These are phyloP conservation scores for Triops longicaudatus DNA, from an alignment of 1,140 invertebrate genomes.

Conservation along the genomic window DNA sequence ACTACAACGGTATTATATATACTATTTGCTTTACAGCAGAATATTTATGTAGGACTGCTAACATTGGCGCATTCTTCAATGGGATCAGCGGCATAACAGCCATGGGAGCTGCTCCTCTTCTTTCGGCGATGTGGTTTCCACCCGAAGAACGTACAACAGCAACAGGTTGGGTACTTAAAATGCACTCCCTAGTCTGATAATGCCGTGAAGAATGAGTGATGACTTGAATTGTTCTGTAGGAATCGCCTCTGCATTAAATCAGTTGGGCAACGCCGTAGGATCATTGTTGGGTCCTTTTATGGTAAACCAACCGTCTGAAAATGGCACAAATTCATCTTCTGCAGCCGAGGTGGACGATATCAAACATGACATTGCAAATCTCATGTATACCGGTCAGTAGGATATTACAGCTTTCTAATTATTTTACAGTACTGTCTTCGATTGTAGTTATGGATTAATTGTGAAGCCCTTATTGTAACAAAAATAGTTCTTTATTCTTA, in stretches of 20 bases:
- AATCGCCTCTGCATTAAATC: constrained; percentile 39
- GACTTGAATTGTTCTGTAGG: constrained; percentile 32
- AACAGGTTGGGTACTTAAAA: constrained; percentile 35
- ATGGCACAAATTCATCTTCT: constrained; percentile 18
- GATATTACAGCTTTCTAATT: too few species aligned
- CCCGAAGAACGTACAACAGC: constrained; percentile 39
- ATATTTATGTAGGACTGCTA: constrained; percentile 36
- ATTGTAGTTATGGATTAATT: too few species aligned
- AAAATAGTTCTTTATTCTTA: too few species aligned
- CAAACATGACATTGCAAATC: constrained; percentile 31
- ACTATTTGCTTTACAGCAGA: constrained; percentile 38
- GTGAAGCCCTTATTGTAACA: too few species aligned
- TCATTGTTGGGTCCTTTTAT: constrained; percentile 38
- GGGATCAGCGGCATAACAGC: background rate
- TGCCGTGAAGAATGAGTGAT: background rate
- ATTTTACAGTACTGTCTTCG: too few species aligned
- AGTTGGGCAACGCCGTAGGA: constrained; percentile 41
- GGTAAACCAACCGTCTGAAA: constrained; percentile 31
- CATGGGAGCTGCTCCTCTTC: constrained; percentile 9
- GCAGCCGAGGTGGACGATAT: constrained; percentile 23
- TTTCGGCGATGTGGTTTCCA: constrained; percentile 34
- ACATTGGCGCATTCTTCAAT: constrained; percentile 37
- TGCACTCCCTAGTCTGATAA: background rate
- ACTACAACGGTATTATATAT: constrained; percentile 37
- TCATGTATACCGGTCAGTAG: constrained; percentile 32